Conservation (phyloP, 1,140 invertebrate species). For the Pseudomyrmex dendroicus region DNA sequence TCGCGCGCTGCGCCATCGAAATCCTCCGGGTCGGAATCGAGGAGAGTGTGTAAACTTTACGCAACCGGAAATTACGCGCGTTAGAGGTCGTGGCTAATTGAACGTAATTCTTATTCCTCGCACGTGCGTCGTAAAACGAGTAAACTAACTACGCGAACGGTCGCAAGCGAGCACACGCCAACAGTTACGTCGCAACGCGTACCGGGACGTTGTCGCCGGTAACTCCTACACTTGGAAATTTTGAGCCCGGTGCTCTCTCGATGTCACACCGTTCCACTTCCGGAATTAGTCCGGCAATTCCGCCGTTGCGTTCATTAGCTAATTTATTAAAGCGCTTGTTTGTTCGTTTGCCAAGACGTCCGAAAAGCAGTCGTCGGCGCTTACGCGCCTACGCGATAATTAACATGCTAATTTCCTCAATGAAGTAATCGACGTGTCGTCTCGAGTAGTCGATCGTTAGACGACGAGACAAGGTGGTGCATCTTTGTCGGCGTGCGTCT, state of each 20-base stretch:
- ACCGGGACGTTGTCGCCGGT: neutral
- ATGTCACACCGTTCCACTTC: conserved; percentile 43
- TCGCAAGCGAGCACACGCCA: neutral
- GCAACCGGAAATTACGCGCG: conserved; percentile 56
- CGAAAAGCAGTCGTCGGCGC: conserved; percentile 56
- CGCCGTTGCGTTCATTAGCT: conserved; percentile 55
- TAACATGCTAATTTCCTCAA: conserved; percentile 65
- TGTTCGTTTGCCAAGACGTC: neutral
- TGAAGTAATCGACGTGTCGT: conserved; percentile 64
- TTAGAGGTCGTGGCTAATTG: conserved; percentile 63
- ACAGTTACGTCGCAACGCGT: neutral
- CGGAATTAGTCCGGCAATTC: conserved; percentile 53
- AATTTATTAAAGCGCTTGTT: conserved; percentile 70
- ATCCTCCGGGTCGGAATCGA: neutral
- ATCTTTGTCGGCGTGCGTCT: neutral
- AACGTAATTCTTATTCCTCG: conserved; percentile 72
- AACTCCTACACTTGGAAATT: conserved; percentile 33
- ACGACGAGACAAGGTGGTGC: neutral
- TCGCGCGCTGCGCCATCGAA: no score
- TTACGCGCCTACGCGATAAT: conserved; percentile 70
- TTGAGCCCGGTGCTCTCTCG: neutral
- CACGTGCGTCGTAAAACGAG: conserved; percentile 59
- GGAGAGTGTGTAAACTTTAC: conserved; percentile 51
- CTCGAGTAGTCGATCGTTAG: conserved; percentile 58
- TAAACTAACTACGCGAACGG: conserved; percentile 20